Percentiles rank a stretch among this genome's conserved stretches.
phyloP scores from a whole-genome alignment of 1,140 invertebrate species.

The Dysdera silvatica region DNA sequence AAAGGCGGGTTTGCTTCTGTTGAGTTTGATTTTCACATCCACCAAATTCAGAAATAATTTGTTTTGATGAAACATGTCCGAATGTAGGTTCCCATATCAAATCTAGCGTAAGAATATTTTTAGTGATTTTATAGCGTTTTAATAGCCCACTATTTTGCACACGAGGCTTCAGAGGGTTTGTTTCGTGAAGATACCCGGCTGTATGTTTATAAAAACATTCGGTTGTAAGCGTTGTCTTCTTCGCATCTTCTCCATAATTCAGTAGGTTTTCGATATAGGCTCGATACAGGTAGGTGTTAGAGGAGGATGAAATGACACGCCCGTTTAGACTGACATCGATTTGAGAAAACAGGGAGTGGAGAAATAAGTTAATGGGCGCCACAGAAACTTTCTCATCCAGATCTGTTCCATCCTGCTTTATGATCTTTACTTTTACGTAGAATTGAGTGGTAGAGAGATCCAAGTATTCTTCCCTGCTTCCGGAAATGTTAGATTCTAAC shows the following conservation, averaged over 20 bases:
- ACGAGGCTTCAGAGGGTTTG: not conserved
- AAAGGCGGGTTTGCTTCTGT: not conserved
- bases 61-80: not conserved
- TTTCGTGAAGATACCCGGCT: too few relatives aligned
- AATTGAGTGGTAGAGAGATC: not conserved
- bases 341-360: slow-evolving; percentile 2
- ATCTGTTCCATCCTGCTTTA: not conserved
- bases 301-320: not conserved
- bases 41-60: not conserved
- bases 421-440: not conserved
- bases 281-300: not conserved
- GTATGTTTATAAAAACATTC: not conserved
- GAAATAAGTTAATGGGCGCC: not conserved
- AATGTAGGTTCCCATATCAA: not conserved
- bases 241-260: not conserved
- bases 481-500: too few relatives aligned
- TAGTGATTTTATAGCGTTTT: not conserved
- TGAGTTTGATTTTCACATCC: not conserved
- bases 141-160: not conserved
- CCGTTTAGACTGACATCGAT: slow-evolving; percentile 1
- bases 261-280: not conserved
- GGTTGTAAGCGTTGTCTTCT: too few relatives aligned
- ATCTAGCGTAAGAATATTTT: not conserved
- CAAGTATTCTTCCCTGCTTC: too few relatives aligned
- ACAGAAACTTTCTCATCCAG: not conserved